Evolutionary conservation across 2,797 vertebrate species (phyloP).

Genomic region (Limnodromus scolopaceus): DNA sequence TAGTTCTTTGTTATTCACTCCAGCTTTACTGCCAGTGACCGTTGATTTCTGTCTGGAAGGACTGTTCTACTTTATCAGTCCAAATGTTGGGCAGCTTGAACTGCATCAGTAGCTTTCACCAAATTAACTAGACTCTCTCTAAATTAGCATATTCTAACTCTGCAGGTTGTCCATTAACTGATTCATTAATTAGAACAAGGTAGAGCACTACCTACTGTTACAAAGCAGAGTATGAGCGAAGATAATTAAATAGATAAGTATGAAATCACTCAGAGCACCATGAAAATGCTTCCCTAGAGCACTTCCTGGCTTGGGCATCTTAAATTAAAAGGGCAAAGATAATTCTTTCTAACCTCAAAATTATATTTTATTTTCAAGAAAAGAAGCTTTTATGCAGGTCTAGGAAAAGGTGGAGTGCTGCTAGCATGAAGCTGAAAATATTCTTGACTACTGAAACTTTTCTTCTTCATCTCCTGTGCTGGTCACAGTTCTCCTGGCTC

Average conservation of each 20-base stretch:
- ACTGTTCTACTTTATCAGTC: background rate
- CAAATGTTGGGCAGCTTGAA: background rate
- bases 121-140: slow-evolving; percentile 31
- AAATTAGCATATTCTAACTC: slow-evolving; percentile 54
- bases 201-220: slow-evolving; percentile 52
- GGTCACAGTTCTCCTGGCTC: background rate
- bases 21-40: background rate
- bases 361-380: background rate
- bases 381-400: background rate
- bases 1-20: background rate
- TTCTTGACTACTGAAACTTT: background rate
- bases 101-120: background rate
- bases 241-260: slow-evolving; percentile 63
- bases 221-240: slow-evolving; percentile 25
- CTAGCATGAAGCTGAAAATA: background rate
- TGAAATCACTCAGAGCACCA: slow-evolving; percentile 36
- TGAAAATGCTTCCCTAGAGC: slow-evolving; percentile 27
- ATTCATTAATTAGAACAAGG: slow-evolving; percentile 69
- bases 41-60: background rate
- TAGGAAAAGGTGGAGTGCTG: background rate
- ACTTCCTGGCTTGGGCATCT: background rate
- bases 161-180: slow-evolving; percentile 64
- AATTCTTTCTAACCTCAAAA: background rate
- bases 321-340: background rate
- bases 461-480: background rate